Conservation (phyloP, 2,797 vertebrate species). For the Poecile montanus region DNA sequence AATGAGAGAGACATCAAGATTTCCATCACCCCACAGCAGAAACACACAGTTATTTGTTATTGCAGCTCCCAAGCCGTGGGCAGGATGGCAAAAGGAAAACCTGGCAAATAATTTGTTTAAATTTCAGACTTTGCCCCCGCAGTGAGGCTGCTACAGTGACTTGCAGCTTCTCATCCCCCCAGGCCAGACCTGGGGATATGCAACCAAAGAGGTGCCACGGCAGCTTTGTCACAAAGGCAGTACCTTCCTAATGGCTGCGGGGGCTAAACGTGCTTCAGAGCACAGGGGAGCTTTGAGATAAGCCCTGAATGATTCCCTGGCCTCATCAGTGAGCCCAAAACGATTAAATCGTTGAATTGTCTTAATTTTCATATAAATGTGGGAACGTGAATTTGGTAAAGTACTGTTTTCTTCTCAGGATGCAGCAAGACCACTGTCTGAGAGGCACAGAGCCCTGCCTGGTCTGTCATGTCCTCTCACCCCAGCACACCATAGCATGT, state of each 20-base stretch:
- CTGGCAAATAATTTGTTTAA: not conserved
- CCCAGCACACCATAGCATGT: fast-evolving
- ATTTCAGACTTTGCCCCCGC: not conserved
- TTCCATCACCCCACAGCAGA: not conserved
- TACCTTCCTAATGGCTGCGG: not conserved
- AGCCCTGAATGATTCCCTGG: not conserved
- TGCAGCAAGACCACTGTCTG: not conserved
- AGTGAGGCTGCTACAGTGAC: not conserved
- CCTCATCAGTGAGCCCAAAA: not conserved
- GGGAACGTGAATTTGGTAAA: not conserved
- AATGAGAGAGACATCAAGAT: not conserved
- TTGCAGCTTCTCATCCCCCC: not conserved
- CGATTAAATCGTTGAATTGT: not conserved
- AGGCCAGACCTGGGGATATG: not conserved
- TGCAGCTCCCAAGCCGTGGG: fast-evolving
- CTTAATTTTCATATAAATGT: not conserved
- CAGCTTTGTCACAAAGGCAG: not conserved
- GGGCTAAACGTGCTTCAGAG: not conserved
- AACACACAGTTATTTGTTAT: not conserved
- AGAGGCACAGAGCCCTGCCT: not conserved
- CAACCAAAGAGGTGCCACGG: not conserved
- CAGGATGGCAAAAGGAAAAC: not conserved
- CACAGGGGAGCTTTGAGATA: not conserved
- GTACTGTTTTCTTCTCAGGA: not conserved
- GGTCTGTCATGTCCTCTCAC: fast-evolving